These are phyloP conservation scores for Morbakka virulenta DNA, from an alignment of 30 jellyfish, hydroid and myxozoan species.

Conservation along the genomic window DNA sequence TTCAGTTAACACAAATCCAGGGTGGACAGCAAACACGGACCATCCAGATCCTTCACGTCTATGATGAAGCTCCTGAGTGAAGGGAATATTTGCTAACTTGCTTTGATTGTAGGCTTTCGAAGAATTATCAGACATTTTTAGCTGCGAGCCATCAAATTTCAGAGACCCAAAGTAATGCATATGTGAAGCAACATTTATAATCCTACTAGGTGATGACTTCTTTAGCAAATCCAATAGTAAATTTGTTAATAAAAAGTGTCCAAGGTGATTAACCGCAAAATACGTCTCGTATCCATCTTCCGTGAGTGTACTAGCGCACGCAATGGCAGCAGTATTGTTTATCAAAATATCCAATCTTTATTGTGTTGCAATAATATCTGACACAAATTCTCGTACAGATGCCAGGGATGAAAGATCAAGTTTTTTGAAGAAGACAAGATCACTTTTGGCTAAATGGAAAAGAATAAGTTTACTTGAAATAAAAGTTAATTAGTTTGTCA, in stretches of 20 bases:
- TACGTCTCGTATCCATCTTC: slow-evolving; percentile 91
- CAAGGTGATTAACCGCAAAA: slow-evolving; percentile 83
- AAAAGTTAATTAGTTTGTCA: no score
- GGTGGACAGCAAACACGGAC: slow-evolving; percentile 52
- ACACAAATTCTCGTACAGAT: slow-evolving; percentile 78
- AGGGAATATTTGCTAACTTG: slow-evolving; percentile 57
- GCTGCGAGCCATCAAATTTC: slow-evolving; percentile 17
- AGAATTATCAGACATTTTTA: slow-evolving; percentile 1
- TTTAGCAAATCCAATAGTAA: slow-evolving; percentile 51
- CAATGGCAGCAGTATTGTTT: slow-evolving; percentile 89
- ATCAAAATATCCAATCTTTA: slow-evolving; percentile 68
- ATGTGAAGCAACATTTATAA: slow-evolving; percentile 74
- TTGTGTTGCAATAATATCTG: slow-evolving; percentile 40
- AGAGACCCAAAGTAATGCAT: no score
- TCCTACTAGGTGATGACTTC: slow-evolving; percentile 80
- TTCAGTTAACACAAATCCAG: slow-evolving; percentile 49
- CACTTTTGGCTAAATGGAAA: no score
- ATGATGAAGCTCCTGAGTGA: slow-evolving; percentile 38
- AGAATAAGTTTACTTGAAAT: no score
- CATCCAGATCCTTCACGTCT: slow-evolving; percentile 13
- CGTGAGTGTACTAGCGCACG: slow-evolving; percentile 53
- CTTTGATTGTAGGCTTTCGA: slow-evolving; percentile 27
- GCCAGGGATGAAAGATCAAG: slow-evolving; percentile 78
- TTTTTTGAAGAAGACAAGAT: slow-evolving; percentile 45
- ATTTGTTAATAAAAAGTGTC: slow-evolving; percentile 86